A percentile compares a stretch with the other conserved stretches of the same genome.
phyloP scores from a whole-genome alignment of 2,888 invertebrate genomes.

The Andrena fulva region DNA sequence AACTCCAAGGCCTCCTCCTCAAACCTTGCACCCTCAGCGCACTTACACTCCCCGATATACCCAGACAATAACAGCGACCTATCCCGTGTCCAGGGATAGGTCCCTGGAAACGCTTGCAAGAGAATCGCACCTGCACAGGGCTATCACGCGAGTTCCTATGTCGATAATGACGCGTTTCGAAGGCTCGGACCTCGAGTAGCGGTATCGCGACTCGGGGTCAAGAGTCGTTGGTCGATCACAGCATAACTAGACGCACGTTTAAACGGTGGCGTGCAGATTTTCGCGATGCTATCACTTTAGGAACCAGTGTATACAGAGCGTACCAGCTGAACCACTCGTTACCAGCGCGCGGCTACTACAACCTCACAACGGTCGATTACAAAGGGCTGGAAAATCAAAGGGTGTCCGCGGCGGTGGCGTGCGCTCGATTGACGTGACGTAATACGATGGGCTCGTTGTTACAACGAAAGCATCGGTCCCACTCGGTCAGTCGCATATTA shows the following conservation, averaged over 20 bases:
- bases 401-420: constrained; percentile 25
- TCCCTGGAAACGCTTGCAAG: background rate
- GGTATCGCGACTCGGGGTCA: background rate
- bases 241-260: background rate
- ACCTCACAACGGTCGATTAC: constrained; percentile 9
- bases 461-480: constrained; percentile 77
- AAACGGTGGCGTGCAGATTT: constrained; percentile 18
- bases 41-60: background rate
- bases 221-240: background rate
- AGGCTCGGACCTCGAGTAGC: background rate
- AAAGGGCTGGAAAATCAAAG: constrained; percentile 49
- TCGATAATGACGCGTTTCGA: constrained; percentile 22
- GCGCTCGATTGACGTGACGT: constrained; percentile 65
- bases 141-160: constrained; percentile 40
- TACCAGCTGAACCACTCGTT: background rate
- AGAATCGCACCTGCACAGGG: constrained; percentile 37
- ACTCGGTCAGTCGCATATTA: constrained; percentile 82
- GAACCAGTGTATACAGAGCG: background rate
- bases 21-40: background rate
- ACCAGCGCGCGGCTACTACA: background rate
- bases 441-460: constrained; percentile 68
- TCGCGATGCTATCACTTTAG: constrained; percentile 1
- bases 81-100: background rate
- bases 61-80: background rate
- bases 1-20: no score